phyloP scores from a whole-genome alignment of 2,113 vertebrate species.

The Columbina picui region DNA sequence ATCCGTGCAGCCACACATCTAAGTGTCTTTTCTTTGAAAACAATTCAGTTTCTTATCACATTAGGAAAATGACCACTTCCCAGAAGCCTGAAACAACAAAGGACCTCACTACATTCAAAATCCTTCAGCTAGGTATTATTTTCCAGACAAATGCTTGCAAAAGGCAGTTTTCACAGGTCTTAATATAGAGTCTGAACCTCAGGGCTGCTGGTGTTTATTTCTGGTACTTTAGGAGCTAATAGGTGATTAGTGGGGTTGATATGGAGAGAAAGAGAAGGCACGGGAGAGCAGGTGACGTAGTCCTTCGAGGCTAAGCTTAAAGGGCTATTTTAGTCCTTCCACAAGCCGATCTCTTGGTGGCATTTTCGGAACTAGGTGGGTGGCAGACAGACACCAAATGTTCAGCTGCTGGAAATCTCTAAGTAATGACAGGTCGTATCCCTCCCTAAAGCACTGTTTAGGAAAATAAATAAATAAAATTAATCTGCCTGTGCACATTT shows the following conservation, averaged over 20 bases:
- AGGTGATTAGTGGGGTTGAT: conserved; percentile 63
- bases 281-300: conserved; percentile 44
- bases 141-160: conserved; percentile 47
- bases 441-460: not conserved
- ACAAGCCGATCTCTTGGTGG: conserved; percentile 18
- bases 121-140: conserved; percentile 70
- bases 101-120: conserved; percentile 1
- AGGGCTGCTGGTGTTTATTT: conserved; percentile 68
- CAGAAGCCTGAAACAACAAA: conserved; percentile 68
- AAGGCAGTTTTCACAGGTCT: conserved; percentile 26
- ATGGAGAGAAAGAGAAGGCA: conserved; percentile 40
- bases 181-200: not conserved
- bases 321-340: not conserved
- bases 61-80: conserved; percentile 53
- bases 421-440: conserved; percentile 56
- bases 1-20: conserved; percentile 5
- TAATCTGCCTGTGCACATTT: not conserved
- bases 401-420: conserved; percentile 60
- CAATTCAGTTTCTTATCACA: conserved; percentile 56
- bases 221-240: conserved; percentile 53
- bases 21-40: conserved; percentile 62
- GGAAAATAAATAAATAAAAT: not conserved
- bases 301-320: not conserved
- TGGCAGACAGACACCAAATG: conserved; percentile 56
- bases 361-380: conserved; percentile 64